Percentiles rank a stretch among this genome's conserved stretches.
Evolutionary conservation across 2,888 invertebrate species (phyloP).

Genomic region (Prenolepis imparis): DNA sequence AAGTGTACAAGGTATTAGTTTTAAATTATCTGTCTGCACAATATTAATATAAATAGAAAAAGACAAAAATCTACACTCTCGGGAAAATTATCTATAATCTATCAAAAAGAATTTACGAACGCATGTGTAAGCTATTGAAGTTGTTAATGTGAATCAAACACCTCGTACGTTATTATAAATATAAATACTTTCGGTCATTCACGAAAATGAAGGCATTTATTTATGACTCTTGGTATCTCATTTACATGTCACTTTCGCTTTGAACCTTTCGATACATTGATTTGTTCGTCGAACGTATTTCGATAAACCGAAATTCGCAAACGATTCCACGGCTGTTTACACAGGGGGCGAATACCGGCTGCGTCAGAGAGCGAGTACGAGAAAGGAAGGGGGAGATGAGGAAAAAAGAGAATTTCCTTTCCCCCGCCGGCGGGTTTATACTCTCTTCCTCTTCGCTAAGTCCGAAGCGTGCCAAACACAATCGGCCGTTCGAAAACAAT

Average conservation of each 20-base stretch:
- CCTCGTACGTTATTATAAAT: neutral
- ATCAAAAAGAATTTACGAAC: neutral
- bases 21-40: neutral
- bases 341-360: constrained; percentile 25
- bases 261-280: constrained; percentile 1
- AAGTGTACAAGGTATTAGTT: neutral
- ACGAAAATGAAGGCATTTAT: neutral
- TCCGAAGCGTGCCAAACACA: constrained; percentile 43
- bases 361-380: neutral
- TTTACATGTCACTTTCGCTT: constrained; percentile 5
- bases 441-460: neutral
- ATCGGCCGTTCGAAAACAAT: constrained; percentile 49
- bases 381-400: constrained; percentile 4
- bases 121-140: neutral
- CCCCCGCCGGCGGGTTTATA: too few species aligned
- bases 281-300: neutral
- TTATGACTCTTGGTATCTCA: neutral
- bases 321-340: constrained; percentile 29
- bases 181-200: neutral
- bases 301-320: neutral
- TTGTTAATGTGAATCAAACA: neutral
- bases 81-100: neutral
- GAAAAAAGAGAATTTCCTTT: neutral
- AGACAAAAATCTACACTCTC: neutral
- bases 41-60: neutral